Base-by-base conservation (phyloP, 2,797 vertebrate genomes). In the Melanotaenia parkinsoni region DNA sequence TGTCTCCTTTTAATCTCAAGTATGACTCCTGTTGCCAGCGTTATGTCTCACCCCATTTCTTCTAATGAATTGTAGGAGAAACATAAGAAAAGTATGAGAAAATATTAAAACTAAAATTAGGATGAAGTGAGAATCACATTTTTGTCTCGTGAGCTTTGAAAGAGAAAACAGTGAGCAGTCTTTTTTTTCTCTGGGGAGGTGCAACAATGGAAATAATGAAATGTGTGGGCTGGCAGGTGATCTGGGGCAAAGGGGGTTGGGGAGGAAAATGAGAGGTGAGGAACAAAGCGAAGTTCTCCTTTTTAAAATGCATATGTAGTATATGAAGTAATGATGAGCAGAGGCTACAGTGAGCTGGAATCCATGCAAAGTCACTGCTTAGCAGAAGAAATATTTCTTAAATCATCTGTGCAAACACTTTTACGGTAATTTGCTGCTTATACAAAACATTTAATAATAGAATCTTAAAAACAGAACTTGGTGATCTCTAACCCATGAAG, bases 141-240 rank as follows among this genome's bases (percentile, higher is more conserved):
- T 40, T 45, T 45, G 1, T 45, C 40, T 45, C 16, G 16, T 18
- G 40, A 45, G 40, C 16, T 45, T 18, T 45, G 13, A 45, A 45
- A 45, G 5, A 3, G 16, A 45, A 45, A 18, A 45, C 16, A 45
- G 4, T 45, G 40, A 7, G 16, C 40, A 45, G 16, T 18, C 18
- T 26, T 6, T 18, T 7, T 18, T 45, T 13, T 5, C 40, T 45
- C 16, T 5, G 16, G 40, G 16, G 13, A 70, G 57, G 54, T 16
- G 32, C 50, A 35, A 30, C 65, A 40, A 75, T 64, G 81, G 63
- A 77, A 82, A 84, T 81, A 86, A 77, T 79, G 76, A 79, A 57
- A 32, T 40, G 58, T 51, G 35, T 8, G 43, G 65, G 73, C 61
- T 71, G 68, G 66, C 70, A 77, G 78, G 82, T 82, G 80, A 86